These are phyloP conservation scores for Rotaria macrura DNA, from an alignment of 2,888 invertebrate genomes.

Conservation along the genomic window DNA sequence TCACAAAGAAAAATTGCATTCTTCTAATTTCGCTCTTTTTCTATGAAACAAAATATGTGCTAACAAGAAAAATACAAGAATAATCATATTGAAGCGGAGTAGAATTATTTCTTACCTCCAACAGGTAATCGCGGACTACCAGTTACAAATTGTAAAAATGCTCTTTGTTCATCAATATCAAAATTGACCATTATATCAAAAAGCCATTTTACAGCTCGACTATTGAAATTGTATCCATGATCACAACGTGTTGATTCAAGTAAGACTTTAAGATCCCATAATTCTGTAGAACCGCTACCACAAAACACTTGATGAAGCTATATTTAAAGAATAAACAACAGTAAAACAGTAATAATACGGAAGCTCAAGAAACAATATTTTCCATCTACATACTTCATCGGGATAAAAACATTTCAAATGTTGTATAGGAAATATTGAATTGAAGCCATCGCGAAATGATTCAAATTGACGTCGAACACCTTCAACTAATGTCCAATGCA, in stretches of 20 bases:
- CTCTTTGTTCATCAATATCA: constrained; percentile 74
- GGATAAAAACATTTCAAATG: constrained; percentile 82
- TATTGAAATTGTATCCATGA: constrained; percentile 91
- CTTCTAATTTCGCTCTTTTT: too few species aligned
- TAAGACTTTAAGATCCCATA: constrained; percentile 39
- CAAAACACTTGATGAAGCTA: constrained; percentile 54
- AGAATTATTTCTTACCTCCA: constrained; percentile 62
- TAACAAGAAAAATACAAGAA: too few species aligned
- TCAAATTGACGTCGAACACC: constrained; percentile 94
- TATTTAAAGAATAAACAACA: too few species aligned
- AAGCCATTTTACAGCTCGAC: constrained; percentile 80
- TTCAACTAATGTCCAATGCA: constrained; percentile 86
- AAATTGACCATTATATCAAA: constrained; percentile 82
- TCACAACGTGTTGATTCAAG: constrained; percentile 84
- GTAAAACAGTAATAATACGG: neutral
- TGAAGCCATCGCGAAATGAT: constrained; percentile 88
- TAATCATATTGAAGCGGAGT: too few species aligned
- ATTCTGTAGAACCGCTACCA: constrained; percentile 49
- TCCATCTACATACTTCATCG: constrained; percentile 62
- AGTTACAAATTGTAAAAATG: constrained; percentile 93
- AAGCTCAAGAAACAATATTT: too few species aligned
- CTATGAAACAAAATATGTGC: too few species aligned
- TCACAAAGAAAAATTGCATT: too few species aligned
- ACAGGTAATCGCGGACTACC: constrained; percentile 94
- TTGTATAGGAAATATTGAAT: constrained; percentile 79